Evolutionary conservation across 2,888 invertebrate species (phyloP).

Genomic region (Sepioteuthis lessoniana): DNA sequence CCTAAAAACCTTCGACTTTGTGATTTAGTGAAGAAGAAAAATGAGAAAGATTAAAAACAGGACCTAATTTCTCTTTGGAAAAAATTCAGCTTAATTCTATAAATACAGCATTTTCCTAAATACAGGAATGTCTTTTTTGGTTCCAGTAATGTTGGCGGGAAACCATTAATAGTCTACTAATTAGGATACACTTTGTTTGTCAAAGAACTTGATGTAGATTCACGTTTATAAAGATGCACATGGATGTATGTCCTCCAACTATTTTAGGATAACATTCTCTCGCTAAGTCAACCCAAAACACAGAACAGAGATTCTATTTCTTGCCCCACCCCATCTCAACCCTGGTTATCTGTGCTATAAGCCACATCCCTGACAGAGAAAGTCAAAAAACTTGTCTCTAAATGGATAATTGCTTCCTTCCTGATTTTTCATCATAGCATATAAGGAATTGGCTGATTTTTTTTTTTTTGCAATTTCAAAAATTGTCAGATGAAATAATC

Average conservation of each 20-base stretch:
- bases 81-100: neutral
- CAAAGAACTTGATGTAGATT: neutral
- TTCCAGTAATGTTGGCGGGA: neutral
- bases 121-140: neutral
- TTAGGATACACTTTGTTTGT: constrained; percentile 13
- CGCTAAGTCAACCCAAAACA: neutral
- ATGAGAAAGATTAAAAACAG: neutral
- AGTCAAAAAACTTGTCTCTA: neutral
- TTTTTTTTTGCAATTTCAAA: neutral
- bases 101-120: neutral
- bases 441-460: neutral
- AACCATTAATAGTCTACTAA: neutral
- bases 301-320: neutral
- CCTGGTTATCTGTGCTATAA: neutral
- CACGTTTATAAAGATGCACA: neutral
- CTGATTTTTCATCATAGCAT: neutral
- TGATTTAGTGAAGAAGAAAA: neutral
- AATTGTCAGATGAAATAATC: constrained; percentile 1
- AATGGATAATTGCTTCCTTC: constrained; percentile 11
- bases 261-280: neutral
- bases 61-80: constrained; percentile 8
- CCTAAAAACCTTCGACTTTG: neutral
- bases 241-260: neutral
- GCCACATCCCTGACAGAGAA: neutral
- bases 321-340: too few relatives aligned